Evolutionary conservation across 2,888 invertebrate genomes (phyloP), one percentile per base, ranked within the genome.

Genomic region (Neoascia interrupta): DNA sequence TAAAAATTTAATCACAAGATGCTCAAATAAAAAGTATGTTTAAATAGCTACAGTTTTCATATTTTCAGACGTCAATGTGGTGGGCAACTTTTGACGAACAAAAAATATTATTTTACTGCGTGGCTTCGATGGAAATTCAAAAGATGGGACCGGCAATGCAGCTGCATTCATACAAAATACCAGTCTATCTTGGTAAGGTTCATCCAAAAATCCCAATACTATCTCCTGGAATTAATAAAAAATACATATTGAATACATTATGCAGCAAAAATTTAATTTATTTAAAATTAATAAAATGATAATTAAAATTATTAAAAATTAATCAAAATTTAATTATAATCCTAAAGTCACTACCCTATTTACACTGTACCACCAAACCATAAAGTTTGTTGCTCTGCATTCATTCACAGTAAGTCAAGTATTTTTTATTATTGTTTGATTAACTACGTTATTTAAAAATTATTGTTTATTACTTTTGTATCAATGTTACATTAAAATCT

Each of bases 41-140:
- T 26, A 28, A 41, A n/a, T 2, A 73, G 82, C 83, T 75, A 87
- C 87, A 39, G 84, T 81, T 10, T 84, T 43, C 81, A 90, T 88
- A 81, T 95, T 95, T 0, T 90, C 88, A 68, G 89, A 91, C 0
- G 92, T 92, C 5, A 97, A 89, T 54, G 90, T 90, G 2, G 91
- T 91, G 5, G 91, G 90, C 3, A 82, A 19, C 15, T 87, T 84
- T 81, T 91, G 92, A 83, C 95, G 93, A 23, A 96, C 90, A 85
- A 97, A 97, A 86, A 96, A 97, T 0, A 92, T 90, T 54, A 92
- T 90, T 89, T 95, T 96, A 8, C 91, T 90, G 84, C 91, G 92
- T 21, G 91, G 89, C 37, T 90, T 88, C 0, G 90, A 84, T 1
- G 93, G 93, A 83, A 94, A 95, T 5, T 89, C 89, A 6, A 90